A percentile compares a stretch with the other conserved stretches of the same genome.
Evolutionary conservation across 2,797 vertebrate species (phyloP).

Genomic region (Rhadinocentrus ornatus): DNA sequence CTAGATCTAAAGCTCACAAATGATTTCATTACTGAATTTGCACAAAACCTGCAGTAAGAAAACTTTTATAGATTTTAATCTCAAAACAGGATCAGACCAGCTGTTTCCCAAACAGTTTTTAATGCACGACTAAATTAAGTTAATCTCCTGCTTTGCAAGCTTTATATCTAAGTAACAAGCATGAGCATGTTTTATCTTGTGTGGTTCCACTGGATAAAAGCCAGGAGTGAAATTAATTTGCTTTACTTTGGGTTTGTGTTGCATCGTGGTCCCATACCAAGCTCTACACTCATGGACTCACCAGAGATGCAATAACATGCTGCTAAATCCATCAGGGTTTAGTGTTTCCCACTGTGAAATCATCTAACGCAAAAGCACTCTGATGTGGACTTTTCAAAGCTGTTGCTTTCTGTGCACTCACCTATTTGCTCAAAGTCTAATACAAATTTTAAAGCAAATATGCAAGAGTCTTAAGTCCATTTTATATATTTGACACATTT

Average conservation of each 20-base stretch:
- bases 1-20: neutral
- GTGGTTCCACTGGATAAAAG: conserved; percentile 2
- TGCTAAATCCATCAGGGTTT: conserved; percentile 4
- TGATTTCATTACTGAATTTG: neutral
- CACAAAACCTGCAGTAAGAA: neutral
- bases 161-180: neutral
- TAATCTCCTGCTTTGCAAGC: neutral
- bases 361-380: neutral
- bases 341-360: neutral
- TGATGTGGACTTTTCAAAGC: neutral
- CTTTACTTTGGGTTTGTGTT: neutral
- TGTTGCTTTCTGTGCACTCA: neutral
- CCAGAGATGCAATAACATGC: conserved; percentile 2
- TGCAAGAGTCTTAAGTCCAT: neutral
- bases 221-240: neutral
- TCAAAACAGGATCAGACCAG: neutral
- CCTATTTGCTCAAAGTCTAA: neutral
- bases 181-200: neutral
- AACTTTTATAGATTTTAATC: neutral
- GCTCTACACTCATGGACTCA: neutral
- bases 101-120: neutral
- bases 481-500: neutral
- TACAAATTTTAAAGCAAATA: neutral
- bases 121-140: neutral
- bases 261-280: neutral